Evolutionary conservation across 2,888 invertebrate genomes (phyloP), one percentile per base, ranked within the genome.

Genomic region (Cryptus armator): DNA sequence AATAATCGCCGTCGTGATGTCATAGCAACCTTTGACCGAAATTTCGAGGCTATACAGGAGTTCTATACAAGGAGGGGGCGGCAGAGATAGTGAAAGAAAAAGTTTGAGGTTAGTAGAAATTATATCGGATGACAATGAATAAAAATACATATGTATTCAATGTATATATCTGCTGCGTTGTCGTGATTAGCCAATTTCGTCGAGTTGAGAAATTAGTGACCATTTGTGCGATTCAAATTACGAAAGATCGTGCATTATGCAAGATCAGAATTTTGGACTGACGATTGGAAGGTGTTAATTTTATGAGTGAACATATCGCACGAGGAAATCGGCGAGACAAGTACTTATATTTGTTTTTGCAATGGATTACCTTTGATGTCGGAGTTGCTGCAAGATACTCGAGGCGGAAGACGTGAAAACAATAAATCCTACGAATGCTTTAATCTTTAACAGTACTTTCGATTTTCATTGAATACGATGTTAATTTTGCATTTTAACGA

Each of bases 71-170:
- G 12, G 24, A 37, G 19, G 5, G 56, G 43, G 43, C 16, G n/a
- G 2, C 12, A 43, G 46, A 16, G 67, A 59, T 16, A 59, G 43
- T 6, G 53, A 29, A 32, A 53, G 19, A 71, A 71, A 74, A 51
- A 44, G 59, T 44, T 32, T 19, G 56, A 37, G 48, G 14, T 16
- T 51, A 51, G 37, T 44, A 51, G 53, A 68, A 51, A 62, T 67
- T 46, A 67, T 56, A 5, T 16, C 48, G 48, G 48, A 80, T 67
- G 72, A 74, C 72, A 46, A 19, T 67, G 46, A 64, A 74, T 37
- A 80, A 29, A 66, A 74, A 29, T 29, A 12, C 12, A 29, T 29
- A 37, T 37, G 37, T 37, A 37, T 37, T 37, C 2, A 0, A 46
- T 46, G 14, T n/a, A 48, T 12, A 12, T 37, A 37, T 37, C 2